Base-by-base conservation (phyloP, 2,797 vertebrate species). In the Eospalax fontanierii region DNA sequence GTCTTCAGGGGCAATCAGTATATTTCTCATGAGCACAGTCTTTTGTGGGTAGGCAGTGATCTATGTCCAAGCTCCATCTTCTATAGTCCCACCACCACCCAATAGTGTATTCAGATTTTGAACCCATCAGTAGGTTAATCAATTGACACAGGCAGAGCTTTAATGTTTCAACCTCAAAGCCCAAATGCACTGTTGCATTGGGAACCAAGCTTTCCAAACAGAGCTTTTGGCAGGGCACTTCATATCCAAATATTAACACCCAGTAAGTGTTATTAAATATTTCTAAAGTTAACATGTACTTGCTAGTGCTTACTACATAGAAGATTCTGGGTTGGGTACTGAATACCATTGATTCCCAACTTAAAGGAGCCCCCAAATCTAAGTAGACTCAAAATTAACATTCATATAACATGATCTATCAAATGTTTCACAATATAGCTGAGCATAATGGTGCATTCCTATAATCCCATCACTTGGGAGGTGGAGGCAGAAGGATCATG, bases 301-400 rank as follows among this genome's bases (percentile, higher is more conserved):
- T 54, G 73, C 0, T 14, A 38, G 50, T n/a, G 24, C 22, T 80
- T 63, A 38, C 57, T 70, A 65, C 59, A 38, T 38, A 80, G 90
- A 59, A 66, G 35, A 78, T 40, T 82, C 28, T 28, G 54, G 33
- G 30, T 8, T 35, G 61, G 30, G 50, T 59, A 40, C n/a, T 70
- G 50, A 50, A 43, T 28, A 35, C 43, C 10, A 40, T 43, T 65
- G 22, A 75, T 38, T 70, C 61, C 5, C 33, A 15, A 78, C 26
- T 89, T 81, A 76, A 80, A 82, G 63, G 63, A 76, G 26, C 35
- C 63, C 63, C 4, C 43, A 46, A 40, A 35, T 38, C 38, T 26
- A 87, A 33, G 76, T 65, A 71, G 33, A 89, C 38, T 66, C 43
- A 84, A 66, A 92, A 88, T 76, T 30, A 78, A 79, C 33, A 59